Base-by-base conservation (phyloP, 2,888 invertebrate genomes). In the Pseudococcus jackbeardsleyi region DNA sequence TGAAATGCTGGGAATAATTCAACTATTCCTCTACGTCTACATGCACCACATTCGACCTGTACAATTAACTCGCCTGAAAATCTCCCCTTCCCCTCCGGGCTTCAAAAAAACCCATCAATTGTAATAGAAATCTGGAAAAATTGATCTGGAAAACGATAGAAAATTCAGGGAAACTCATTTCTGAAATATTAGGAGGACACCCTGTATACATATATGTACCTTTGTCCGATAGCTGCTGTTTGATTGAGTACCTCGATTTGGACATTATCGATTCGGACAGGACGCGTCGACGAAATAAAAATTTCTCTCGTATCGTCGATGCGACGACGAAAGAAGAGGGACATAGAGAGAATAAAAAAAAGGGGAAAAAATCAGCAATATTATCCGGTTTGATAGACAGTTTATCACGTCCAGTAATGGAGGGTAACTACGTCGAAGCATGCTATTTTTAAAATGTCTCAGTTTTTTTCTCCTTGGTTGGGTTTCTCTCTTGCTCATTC, bases 341-440 rank as follows among this genome's bases (percentile, higher is more conserved):
- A 33, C 5, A 12, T 11, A 7, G 22, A 64, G 15, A 39, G 22
- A 33, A 77, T 39, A 79, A 46, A 79, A 46, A 79, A 79, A 79
- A n/a, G 42, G 79, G 19, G n/a, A 19, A 79, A 79, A 79, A 79
- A 79, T 79, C 79, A 79, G 79, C 79, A 79, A 79, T 79, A 79
- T 79, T 79, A 79, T 79, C 79, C 79, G 79, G 79, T 79, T 79
- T 79, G 79, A 79, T 79, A 79, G 79, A 79, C 79, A 79, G 79
- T 79, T 79, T 79, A 79, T 79, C 79, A 79, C 79, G 79, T 79
- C 79, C 79, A 79, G 79, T 79, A 79, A 79, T 79, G 79, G 79
- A 79, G 79, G 79, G 79, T 42, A 79, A 79, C 79, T 79, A 72
- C 68, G 79, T 79, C 79, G 79, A 42, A 79, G 79, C 79, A 79